Evolutionary conservation across 2,888 invertebrate species (phyloP).

Genomic region (Oxystoma pomonae): DNA sequence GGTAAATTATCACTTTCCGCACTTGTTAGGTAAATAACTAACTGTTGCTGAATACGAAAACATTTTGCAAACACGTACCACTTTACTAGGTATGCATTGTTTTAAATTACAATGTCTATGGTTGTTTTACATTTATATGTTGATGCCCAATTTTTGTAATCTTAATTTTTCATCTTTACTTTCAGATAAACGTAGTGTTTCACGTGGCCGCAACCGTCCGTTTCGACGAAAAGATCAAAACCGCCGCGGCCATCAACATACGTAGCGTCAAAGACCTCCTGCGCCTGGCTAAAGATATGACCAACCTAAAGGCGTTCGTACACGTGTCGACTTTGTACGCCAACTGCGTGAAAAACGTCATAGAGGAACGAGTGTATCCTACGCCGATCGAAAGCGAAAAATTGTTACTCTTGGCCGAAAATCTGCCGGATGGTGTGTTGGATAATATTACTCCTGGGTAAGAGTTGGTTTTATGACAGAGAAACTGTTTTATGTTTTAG

Average conservation of each 20-base stretch:
- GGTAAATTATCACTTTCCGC: no score
- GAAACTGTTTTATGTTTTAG: no score
- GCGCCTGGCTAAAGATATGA: constrained; percentile 62
- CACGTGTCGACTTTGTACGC: constrained; percentile 60
- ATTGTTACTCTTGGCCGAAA: constrained; percentile 51
- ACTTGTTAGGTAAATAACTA: no score
- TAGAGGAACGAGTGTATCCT: constrained; percentile 55
- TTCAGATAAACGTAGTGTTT: constrained; percentile 50
- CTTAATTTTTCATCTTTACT: no score
- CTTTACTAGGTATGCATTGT: no score
- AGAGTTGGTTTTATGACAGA: no score
- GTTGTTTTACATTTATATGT: no score
- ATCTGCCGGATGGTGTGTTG: constrained; percentile 50
- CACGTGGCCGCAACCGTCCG: constrained; percentile 57
- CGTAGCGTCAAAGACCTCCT: constrained; percentile 63
- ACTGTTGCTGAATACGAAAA: no score
- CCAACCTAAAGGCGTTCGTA: constrained; percentile 54
- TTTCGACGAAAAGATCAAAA: constrained; percentile 72
- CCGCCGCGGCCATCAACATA: constrained; percentile 71
- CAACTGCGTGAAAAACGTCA: constrained; percentile 46
- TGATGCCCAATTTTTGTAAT: no score
- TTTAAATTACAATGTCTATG: no score
- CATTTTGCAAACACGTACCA: no score
- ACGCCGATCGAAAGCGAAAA: constrained; percentile 52
- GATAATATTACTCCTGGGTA: constrained; percentile 57